Conservation (phyloP, 2,113 vertebrate species). For the Cyprinus carpio region DNA sequence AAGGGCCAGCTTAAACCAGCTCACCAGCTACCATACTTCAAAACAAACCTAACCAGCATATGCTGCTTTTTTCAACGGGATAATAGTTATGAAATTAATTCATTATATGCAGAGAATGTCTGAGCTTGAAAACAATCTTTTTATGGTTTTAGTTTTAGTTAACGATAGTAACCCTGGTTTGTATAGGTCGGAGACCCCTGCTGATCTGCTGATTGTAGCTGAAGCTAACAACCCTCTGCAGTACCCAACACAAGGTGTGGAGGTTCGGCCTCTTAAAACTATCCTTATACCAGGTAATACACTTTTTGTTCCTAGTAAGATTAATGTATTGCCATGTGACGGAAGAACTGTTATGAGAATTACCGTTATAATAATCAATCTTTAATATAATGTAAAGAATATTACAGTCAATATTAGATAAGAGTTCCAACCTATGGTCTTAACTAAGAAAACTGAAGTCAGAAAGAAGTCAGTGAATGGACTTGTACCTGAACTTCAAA, state of each 20-base stretch:
- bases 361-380: not conserved
- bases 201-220: constrained; percentile 81
- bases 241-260: constrained; percentile 86
- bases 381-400: not conserved
- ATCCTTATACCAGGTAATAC: constrained; percentile 83
- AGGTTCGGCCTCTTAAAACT: constrained; percentile 85
- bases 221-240: constrained; percentile 87
- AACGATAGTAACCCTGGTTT: not conserved
- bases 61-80: no score
- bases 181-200: constrained; percentile 76
- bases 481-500: no score
- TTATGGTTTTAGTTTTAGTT: not conserved
- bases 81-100: not conserved
- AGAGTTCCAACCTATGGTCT: no score
- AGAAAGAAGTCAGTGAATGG: no score
- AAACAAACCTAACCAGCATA: no score
- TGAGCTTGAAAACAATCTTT: not conserved
- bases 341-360: not conserved
- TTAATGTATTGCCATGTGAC: not conserved
- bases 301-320: not conserved
- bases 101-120: no score
- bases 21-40: no score
- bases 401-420: not conserved
- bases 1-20: no score
- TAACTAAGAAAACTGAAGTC: no score